These are phyloP conservation scores for Ostrea edulis DNA, from an alignment of 1,140 invertebrate genomes.

Conservation along the genomic window DNA sequence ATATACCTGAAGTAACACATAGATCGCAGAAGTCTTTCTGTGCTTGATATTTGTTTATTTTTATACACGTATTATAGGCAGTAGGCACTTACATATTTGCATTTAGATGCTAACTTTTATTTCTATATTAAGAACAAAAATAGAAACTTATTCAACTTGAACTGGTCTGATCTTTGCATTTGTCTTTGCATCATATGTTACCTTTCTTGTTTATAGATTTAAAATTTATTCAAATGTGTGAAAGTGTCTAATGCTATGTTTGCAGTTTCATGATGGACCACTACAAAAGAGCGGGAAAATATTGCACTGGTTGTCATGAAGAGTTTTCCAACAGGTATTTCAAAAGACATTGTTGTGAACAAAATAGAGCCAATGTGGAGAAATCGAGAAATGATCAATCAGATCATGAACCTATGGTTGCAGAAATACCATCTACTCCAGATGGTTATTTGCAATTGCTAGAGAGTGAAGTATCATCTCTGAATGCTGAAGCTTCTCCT, in stretches of 20 bases:
- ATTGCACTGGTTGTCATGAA: neutral
- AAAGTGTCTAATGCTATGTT: neutral
- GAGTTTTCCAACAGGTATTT: conserved; percentile 3
- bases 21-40: too few species aligned
- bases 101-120: neutral
- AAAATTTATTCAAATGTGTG: too few species aligned
- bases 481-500: too few species aligned
- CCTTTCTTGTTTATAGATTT: too few species aligned
- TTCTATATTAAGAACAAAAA: neutral
- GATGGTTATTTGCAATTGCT: neutral
- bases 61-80: too few species aligned
- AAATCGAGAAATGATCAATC: neutral
- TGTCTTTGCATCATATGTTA: too few species aligned
- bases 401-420: neutral
- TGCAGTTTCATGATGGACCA: neutral
- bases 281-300: neutral
- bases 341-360: neutral
- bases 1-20: too few species aligned
- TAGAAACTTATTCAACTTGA: too few species aligned
- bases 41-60: too few species aligned
- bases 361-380: too few species aligned
- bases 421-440: neutral
- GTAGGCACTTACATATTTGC: too few species aligned
- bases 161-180: neutral
- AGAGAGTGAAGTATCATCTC: too few species aligned